phyloP scores from a whole-genome alignment of 2,113 vertebrate species.

The Myotis lucifugus region DNA sequence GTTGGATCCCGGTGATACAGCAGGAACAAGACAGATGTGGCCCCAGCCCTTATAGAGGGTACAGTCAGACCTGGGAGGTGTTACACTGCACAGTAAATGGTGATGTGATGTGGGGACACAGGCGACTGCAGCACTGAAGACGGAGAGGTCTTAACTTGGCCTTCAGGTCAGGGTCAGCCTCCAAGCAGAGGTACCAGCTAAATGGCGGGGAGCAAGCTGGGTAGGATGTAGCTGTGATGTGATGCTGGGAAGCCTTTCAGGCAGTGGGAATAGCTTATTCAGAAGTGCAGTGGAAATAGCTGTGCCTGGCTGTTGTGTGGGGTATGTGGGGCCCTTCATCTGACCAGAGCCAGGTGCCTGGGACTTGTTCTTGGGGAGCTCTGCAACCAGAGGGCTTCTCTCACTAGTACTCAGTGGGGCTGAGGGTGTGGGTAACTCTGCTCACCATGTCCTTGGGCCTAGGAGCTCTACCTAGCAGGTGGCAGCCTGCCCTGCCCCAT shows the following conservation, averaged over 20 bases:
- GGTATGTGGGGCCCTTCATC: not conserved
- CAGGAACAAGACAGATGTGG: not conserved
- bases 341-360: not conserved
- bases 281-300: not conserved
- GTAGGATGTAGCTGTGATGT: not conserved
- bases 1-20: not conserved
- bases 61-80: not conserved
- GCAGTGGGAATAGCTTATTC: not conserved
- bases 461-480: not conserved
- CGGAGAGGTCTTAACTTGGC: not conserved
- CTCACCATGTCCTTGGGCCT: not conserved
- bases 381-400: not conserved
- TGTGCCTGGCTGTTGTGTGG: not conserved
- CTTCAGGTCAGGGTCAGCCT: not conserved
- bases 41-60: not conserved
- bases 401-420: not conserved
- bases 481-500: not conserved
- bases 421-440: not conserved
- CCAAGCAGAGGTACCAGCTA: not conserved
- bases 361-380: not conserved
- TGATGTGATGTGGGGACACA: not conserved
- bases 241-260: not conserved
- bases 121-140: not conserved
- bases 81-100: not conserved
- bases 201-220: not conserved